phyloP scores from a whole-genome alignment of 2,797 vertebrate genomes.

The Chloroceryle amazona region DNA sequence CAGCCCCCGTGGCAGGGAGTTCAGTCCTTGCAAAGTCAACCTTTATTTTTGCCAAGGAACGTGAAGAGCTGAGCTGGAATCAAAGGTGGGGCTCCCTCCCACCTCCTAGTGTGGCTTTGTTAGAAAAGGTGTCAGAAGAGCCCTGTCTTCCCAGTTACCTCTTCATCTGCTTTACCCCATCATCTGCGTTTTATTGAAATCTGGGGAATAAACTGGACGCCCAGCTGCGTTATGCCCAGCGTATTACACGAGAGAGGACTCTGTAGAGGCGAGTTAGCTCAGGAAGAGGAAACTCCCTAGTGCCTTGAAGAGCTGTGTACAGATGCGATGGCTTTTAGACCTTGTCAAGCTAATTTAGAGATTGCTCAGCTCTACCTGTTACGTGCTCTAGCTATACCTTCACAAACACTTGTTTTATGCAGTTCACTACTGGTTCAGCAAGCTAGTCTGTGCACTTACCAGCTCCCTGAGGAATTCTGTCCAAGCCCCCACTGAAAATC shows the following conservation, averaged over 20 bases:
- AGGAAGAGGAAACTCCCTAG: background rate
- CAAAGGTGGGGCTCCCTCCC: background rate
- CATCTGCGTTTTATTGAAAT: background rate
- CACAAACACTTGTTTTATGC: background rate
- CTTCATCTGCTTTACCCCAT: background rate
- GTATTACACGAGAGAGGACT: background rate
- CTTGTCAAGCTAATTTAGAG: background rate
- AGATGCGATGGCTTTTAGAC: background rate
- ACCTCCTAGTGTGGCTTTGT: background rate
- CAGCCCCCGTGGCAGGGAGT: background rate
- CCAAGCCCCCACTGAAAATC: background rate
- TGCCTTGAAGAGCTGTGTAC: background rate
- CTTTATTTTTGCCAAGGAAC: background rate
- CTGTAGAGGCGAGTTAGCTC: background rate
- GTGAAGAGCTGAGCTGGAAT: background rate
- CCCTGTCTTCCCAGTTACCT: background rate
- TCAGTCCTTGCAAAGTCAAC: background rate
- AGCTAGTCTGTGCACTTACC: background rate
- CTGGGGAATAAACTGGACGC: no score
- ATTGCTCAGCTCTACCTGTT: background rate
- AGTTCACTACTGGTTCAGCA: background rate
- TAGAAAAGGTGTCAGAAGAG: background rate
- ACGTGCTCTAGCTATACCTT: background rate
- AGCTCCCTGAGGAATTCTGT: constrained; percentile 2
- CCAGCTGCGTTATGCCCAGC: background rate